A percentile compares a stretch with the other conserved stretches of the same genome.
phyloP scores from a whole-genome alignment of 2,797 vertebrate genomes.

The Octomys mimax region DNA sequence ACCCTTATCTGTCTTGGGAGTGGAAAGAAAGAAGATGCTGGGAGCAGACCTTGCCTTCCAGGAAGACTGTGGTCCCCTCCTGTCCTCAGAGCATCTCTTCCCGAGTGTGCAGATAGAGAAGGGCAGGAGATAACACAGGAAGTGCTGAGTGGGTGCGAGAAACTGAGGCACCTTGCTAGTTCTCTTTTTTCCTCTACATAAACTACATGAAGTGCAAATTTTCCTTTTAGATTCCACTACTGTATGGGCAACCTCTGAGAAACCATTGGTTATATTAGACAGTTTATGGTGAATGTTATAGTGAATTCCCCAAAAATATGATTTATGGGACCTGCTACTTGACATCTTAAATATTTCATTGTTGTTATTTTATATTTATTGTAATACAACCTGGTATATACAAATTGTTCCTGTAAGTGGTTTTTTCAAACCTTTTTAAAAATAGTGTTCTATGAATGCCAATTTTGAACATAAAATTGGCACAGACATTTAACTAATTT shows the following conservation, averaged over 20 bases:
- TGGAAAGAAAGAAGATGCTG: neutral
- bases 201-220: neutral
- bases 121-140: neutral
- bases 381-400: constrained; percentile 37
- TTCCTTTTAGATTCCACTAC: neutral
- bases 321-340: neutral
- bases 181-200: neutral
- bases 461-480: constrained; percentile 44
- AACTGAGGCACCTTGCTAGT: neutral
- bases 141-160: neutral
- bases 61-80: constrained; percentile 33
- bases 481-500: constrained; percentile 5
- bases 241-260: neutral
- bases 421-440: constrained; percentile 24
- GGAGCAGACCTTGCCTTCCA: constrained; percentile 34
- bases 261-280: neutral
- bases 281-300: constrained; percentile 41
- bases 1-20: constrained; percentile 53
- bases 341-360: constrained; percentile 42
- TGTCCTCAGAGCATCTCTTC: neutral
- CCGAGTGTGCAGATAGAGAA: neutral
- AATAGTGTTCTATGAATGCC: neutral
- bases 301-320: constrained; percentile 49
- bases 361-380: constrained; percentile 44
- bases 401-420: neutral